Evolutionary conservation across 2,797 vertebrate species (phyloP), one percentile per base, ranked within the genome.

Genomic region (Chelonia mydas): DNA sequence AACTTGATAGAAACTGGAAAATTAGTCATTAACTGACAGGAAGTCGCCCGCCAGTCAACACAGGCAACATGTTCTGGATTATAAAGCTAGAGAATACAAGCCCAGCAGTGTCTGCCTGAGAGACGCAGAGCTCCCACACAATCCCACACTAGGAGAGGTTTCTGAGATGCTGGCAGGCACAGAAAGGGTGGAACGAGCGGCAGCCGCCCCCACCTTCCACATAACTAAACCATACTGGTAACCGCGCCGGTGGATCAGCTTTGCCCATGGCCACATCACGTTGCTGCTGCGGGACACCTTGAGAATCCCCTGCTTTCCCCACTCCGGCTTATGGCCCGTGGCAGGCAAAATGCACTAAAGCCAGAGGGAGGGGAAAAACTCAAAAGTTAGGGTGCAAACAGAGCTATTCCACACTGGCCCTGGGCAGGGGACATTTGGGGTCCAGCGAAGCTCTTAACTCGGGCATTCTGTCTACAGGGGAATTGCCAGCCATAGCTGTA

Each of bases 291-390:
- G 5, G 17, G 65, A 68, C 17, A 37, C 19, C n/a, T 5, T 68
- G 5, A 2, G 17, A 59, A 94, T 95, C 95, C 93, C 83, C 96
- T 98, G 98, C 98, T 96, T 98, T 97, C 97, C 97, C 98, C 97
- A 98, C 94, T 96, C 93, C 97, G 11, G 10, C 92, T 74, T 92
- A 23, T 55, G 81, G 97, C 81, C 91, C 59, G 84, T 23, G 77
- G 72, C 47, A 95, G 96, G 90, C 94, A 94, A 86, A 86, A 96
- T 91, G 95, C 97, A 98, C 98, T 97, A 98, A 97, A 98, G 98
- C 98, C 96, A 97, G 98, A 96, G 97, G 79, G 68, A 82, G 96
- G 96, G 97, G 93, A 97, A 96, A 98, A 98, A 98, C 98, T 98
- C 98, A 97, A 89, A 85, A 49, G 5, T 9, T 49, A 12, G 12